Conservation (phyloP, 2,113 vertebrate genomes). For the Ophiodon elongatus region DNA sequence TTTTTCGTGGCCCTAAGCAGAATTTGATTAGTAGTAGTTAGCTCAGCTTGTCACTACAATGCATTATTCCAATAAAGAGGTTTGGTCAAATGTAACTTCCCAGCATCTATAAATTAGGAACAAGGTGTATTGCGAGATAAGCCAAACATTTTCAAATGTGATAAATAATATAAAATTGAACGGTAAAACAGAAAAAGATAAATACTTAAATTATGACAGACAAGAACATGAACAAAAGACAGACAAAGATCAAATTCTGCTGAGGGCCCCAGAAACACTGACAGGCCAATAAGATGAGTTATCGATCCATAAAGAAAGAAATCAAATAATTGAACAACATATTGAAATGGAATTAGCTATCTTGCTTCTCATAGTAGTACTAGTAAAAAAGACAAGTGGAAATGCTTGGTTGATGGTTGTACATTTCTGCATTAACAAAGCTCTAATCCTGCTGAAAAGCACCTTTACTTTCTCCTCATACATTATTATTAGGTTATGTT, state of each 20-base stretch:
- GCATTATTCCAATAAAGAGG: background rate
- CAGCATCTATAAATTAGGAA: background rate
- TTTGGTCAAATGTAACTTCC: background rate
- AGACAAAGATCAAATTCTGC: background rate
- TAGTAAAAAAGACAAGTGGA: background rate
- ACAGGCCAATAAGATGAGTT: background rate
- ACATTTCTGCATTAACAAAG: background rate
- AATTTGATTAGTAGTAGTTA: conserved; percentile 14
- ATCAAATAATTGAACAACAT: background rate
- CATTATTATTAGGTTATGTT: background rate
- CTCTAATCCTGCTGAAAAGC: background rate
- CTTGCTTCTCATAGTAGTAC: background rate
- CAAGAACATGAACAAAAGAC: background rate
- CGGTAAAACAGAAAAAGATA: background rate
- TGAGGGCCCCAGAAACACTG: background rate
- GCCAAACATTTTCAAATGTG: background rate
- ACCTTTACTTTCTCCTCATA: background rate
- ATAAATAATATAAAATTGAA: too few species aligned
- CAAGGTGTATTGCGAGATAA: background rate
- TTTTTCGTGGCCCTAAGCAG: background rate
- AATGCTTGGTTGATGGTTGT: background rate
- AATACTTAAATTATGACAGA: background rate
- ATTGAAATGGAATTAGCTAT: background rate
- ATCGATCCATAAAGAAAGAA: background rate
- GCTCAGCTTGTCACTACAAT: too few species aligned